These are phyloP conservation scores for Azorinus chamasolen DNA, from an alignment of 2,888 invertebrate genomes.

Conservation along the genomic window DNA sequence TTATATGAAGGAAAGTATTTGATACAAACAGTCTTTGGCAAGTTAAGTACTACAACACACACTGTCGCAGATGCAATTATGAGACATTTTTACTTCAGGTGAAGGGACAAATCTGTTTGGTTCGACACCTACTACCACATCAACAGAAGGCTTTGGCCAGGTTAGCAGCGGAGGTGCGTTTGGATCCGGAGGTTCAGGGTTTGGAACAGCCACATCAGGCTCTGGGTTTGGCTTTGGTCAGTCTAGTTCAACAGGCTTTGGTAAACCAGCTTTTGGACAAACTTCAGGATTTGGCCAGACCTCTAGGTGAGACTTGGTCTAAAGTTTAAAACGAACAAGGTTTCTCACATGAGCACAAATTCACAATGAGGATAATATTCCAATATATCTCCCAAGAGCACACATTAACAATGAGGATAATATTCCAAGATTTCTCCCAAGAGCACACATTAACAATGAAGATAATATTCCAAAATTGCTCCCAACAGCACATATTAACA, in stretches of 20 bases:
- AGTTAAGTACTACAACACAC: no score
- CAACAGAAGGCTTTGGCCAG: slow-evolving; percentile 20
- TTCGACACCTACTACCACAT: slow-evolving; percentile 27
- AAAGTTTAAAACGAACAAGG: background rate
- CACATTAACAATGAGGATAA: no score
- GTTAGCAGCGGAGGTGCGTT: slow-evolving; percentile 3
- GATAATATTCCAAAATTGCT: no score
- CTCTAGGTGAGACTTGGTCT: slow-evolving; percentile 34
- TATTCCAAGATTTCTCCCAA: no score
- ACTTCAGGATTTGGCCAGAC: slow-evolving; percentile 66
- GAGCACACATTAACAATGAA: no score
- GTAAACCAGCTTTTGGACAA: slow-evolving; percentile 65
- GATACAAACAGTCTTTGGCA: no score
- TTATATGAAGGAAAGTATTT: no score
- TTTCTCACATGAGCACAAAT: no score
- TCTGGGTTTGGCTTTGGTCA: slow-evolving; percentile 66
- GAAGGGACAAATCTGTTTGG: slow-evolving; percentile 54
- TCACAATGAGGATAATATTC: no score
- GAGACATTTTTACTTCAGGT: slow-evolving; percentile 21
- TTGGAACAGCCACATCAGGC: slow-evolving; percentile 34
- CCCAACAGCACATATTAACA: no score
- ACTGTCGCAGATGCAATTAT: no score
- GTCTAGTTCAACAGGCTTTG: slow-evolving; percentile 28
- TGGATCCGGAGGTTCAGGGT: slow-evolving; percentile 27
- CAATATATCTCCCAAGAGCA: no score